Conservation (phyloP, 2,797 vertebrate genomes). For the Lacerta agilis region DNA sequence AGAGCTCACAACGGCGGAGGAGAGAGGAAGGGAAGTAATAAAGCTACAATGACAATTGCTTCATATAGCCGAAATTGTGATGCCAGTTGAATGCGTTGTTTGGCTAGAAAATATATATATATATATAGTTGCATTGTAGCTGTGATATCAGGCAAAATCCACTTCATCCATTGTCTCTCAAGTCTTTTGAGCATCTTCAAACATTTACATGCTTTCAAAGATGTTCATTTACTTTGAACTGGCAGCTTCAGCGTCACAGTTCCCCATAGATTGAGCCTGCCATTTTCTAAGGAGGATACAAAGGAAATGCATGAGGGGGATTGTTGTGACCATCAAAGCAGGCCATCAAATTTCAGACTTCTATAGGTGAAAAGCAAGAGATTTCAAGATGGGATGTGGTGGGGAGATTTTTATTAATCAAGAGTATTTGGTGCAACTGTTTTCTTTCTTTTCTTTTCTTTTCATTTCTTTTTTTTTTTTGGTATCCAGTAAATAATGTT, state of each 20-base stretch:
- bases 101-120: background rate
- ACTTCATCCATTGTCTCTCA: background rate
- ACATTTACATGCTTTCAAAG: background rate
- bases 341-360: too few species aligned
- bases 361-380: too few species aligned
- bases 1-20: background rate
- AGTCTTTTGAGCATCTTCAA: background rate
- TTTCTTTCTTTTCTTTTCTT: too few species aligned
- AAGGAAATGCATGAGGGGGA: background rate
- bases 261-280: background rate
- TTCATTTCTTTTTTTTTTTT: too few species aligned
- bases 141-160: constrained; percentile 49
- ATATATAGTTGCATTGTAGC: constrained; percentile 29
- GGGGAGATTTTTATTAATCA: too few species aligned
- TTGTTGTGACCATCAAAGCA: too few species aligned
- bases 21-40: constrained; percentile 2
- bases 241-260: background rate
- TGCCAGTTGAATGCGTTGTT: constrained; percentile 10
- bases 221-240: too few species aligned
- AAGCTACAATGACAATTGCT: constrained; percentile 21
- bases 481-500: background rate
- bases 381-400: too few species aligned
- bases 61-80: background rate
- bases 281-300: background rate
- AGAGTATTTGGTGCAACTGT: too few species aligned